Percentiles rank a stretch among this genome's conserved stretches.
These are phyloP conservation scores for Melanophora roralis DNA, from an alignment of 2,888 invertebrate species.

Conservation along the genomic window DNA sequence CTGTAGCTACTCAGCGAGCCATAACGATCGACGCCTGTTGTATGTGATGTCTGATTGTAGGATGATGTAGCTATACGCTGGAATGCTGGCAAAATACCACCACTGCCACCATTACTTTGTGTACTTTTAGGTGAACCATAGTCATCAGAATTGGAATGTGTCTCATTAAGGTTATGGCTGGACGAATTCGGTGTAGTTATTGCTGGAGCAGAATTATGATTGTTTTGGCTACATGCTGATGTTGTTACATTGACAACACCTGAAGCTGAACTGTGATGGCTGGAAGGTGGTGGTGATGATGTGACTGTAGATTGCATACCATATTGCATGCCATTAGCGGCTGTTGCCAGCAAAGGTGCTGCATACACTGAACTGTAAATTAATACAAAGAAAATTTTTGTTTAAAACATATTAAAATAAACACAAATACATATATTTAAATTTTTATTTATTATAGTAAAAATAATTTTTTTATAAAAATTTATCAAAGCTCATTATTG, in stretches of 20 bases:
- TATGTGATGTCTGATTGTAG: conserved; percentile 63
- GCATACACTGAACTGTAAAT: conserved; percentile 74
- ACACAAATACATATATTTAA: too few relatives aligned
- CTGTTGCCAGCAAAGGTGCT: conserved; percentile 72
- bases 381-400: conserved; percentile 17
- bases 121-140: conserved; percentile 74
- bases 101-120: conserved; percentile 69
- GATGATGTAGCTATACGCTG: conserved; percentile 71
- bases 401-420: too few relatives aligned
- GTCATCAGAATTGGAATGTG: conserved; percentile 68
- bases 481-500: not conserved
- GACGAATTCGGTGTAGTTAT: conserved; percentile 51
- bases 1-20: conserved; percentile 74
- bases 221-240: conserved; percentile 65
- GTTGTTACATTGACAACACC: conserved; percentile 45
- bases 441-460: not conserved
- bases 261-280: conserved; percentile 53
- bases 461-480: not conserved
- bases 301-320: conserved; percentile 72
- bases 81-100: conserved; percentile 73
- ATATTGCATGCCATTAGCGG: conserved; percentile 68
- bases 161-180: conserved; percentile 55
- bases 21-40: conserved; percentile 68
- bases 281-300: conserved; percentile 64
- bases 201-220: conserved; percentile 56